A percentile compares a stretch with the other conserved stretches of the same genome.
Evolutionary conservation across 1,140 invertebrate genomes (phyloP).

Genomic region (Coenobita brevimanus): DNA sequence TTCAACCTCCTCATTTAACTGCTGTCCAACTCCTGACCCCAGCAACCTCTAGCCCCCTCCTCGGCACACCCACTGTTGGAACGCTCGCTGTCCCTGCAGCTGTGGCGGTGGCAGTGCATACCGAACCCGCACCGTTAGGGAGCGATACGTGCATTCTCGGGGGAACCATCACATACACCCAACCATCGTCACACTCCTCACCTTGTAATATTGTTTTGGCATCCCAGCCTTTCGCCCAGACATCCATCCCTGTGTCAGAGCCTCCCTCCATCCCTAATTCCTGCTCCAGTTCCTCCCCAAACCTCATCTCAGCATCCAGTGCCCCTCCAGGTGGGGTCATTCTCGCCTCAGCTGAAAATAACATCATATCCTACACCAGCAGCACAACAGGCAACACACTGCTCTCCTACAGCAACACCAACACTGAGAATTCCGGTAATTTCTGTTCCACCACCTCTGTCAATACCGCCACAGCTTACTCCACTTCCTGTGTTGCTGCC

Average conservation of each 20-base stretch:
- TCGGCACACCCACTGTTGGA: conserved; percentile 29
- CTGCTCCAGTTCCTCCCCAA: not conserved
- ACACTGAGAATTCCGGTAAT: not conserved
- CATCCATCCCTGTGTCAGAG: conserved; percentile 15
- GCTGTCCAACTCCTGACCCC: conserved; percentile 32
- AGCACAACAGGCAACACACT: not conserved
- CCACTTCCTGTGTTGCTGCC: not conserved
- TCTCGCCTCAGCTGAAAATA: conserved; percentile 21
- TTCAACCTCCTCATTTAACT: conserved; percentile 32
- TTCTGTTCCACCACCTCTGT: conserved; percentile 3
- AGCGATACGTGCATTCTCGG: conserved; percentile 31
- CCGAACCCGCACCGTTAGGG: conserved; percentile 14
- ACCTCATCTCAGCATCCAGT: not conserved
- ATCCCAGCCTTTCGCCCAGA: conserved; percentile 6
- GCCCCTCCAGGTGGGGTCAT: not conserved
- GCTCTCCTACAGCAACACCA: not conserved
- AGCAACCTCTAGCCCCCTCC: not conserved
- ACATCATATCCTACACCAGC: conserved; percentile 28
- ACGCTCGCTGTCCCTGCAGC: conserved; percentile 34
- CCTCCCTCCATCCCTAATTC: not conserved
- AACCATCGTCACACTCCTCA: conserved; percentile 32
- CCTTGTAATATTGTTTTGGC: conserved; percentile 42
- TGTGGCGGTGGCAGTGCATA: conserved; percentile 44
- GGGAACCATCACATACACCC: conserved; percentile 23
- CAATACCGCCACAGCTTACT: conserved; percentile 6